Percentiles rank a stretch among this genome's conserved stretches.
Conservation (phyloP, 1,140 invertebrate species). For the Cydia amplana region DNA sequence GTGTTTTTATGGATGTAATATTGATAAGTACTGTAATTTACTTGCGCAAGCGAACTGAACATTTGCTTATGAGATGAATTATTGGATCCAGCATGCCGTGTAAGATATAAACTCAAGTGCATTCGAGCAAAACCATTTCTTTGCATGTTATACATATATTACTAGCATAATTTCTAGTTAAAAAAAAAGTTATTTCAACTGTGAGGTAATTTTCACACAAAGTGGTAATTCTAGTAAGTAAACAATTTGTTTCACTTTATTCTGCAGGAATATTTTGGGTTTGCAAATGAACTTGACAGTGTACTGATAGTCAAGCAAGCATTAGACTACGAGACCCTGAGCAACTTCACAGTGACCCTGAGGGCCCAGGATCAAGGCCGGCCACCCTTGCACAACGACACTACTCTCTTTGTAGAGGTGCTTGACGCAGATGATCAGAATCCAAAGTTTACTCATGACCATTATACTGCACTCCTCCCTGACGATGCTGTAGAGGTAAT, state of each 20-base stretch:
- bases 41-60: not conserved
- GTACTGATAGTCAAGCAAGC: constrained; percentile 89
- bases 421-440: constrained; percentile 96
- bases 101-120: not conserved
- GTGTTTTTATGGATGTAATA: not conserved
- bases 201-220: too few relatives aligned
- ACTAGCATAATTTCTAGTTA: too few relatives aligned
- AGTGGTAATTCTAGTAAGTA: not conserved
- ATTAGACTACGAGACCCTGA: constrained; percentile 91
- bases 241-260: not conserved
- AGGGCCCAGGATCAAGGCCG: constrained; percentile 92
- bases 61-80: constrained; percentile 5
- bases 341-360: constrained; percentile 89
- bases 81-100: not conserved
- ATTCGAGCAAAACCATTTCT: too few relatives aligned
- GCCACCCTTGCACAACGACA: constrained; percentile 87
- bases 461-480: constrained; percentile 87
- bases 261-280: constrained; percentile 87
- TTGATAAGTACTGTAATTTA: not conserved
- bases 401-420: constrained; percentile 87
- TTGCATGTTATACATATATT: too few relatives aligned
- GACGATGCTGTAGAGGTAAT: constrained; percentile 81
- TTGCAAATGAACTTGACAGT: constrained; percentile 92
- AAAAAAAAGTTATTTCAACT: too few relatives aligned
- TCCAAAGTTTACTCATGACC: constrained; percentile 88